Evolutionary conservation across 2,113 vertebrate genomes (phyloP).

Genomic region (Lepus americanus): DNA sequence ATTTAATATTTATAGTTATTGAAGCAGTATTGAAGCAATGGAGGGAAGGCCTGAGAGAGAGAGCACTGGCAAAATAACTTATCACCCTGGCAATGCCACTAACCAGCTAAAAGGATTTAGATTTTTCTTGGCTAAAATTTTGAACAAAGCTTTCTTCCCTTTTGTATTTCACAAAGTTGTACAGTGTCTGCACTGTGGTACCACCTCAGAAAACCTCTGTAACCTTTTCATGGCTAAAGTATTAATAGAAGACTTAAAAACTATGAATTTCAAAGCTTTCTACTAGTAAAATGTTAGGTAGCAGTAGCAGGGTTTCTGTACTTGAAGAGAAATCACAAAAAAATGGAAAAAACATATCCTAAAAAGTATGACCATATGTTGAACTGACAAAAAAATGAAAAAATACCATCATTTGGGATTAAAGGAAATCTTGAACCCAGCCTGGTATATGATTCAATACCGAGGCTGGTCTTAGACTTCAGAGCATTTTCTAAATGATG

Average conservation of each 20-base stretch:
- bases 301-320: neutral
- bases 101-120: neutral
- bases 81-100: neutral
- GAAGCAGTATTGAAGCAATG: neutral
- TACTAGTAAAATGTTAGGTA: neutral
- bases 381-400: neutral
- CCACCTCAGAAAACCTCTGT: neutral
- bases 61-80: neutral
- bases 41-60: neutral
- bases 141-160: neutral
- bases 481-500: neutral
- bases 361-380: neutral
- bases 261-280: constrained; percentile 6
- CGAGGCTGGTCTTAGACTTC: neutral
- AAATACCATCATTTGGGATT: neutral
- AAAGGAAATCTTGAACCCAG: neutral
- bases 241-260: neutral
- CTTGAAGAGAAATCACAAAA: neutral
- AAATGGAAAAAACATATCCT: neutral
- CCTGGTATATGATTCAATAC: neutral
- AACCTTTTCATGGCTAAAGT: neutral
- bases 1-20: neutral
- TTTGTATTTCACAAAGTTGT: neutral
- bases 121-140: neutral
- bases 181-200: neutral